A percentile compares a stretch with the other conserved stretches of the same genome.
These are phyloP conservation scores for Andrena chrysosceles DNA, from an alignment of 2,888 invertebrate genomes.

Conservation along the genomic window DNA sequence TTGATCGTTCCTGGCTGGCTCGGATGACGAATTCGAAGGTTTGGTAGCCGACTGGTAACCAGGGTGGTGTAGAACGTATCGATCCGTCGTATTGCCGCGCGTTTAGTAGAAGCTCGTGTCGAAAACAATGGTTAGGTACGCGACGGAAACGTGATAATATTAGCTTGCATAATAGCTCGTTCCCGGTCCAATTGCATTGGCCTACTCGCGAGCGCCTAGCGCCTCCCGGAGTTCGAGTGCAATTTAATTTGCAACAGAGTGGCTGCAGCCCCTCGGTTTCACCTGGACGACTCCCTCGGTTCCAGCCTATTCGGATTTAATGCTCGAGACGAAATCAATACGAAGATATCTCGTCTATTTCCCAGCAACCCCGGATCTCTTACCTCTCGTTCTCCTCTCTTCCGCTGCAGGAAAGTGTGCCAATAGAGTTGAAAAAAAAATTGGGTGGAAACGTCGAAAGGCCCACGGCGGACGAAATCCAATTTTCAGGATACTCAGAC, in stretches of 20 bases:
- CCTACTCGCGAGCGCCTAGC: conserved; percentile 34
- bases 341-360: conserved; percentile 64
- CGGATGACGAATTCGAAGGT: neutral
- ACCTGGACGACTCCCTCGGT: conserved; percentile 62
- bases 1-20: neutral
- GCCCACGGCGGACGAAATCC: conserved; percentile 27
- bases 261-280: conserved; percentile 55
- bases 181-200: conserved; percentile 64
- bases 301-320: conserved; percentile 69
- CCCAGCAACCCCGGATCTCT: conserved; percentile 21
- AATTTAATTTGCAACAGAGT: conserved; percentile 67
- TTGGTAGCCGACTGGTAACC: neutral
- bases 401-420: conserved; percentile 55
- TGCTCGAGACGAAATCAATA: conserved; percentile 78
- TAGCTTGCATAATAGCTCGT: conserved; percentile 63
- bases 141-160: conserved; percentile 51
- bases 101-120: conserved; percentile 19
- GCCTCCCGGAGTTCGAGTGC: conserved; percentile 35
- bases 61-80: neutral
- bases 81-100: neutral
- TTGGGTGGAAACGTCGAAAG: conserved; percentile 22
- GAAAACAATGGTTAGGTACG: conserved; percentile 41
- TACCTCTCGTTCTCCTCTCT: neutral
- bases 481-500: conserved; percentile 46
- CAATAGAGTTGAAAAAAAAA: conserved; percentile 35